Base-by-base conservation (phyloP, 2,113 vertebrate genomes). In the Melierax canorus region DNA sequence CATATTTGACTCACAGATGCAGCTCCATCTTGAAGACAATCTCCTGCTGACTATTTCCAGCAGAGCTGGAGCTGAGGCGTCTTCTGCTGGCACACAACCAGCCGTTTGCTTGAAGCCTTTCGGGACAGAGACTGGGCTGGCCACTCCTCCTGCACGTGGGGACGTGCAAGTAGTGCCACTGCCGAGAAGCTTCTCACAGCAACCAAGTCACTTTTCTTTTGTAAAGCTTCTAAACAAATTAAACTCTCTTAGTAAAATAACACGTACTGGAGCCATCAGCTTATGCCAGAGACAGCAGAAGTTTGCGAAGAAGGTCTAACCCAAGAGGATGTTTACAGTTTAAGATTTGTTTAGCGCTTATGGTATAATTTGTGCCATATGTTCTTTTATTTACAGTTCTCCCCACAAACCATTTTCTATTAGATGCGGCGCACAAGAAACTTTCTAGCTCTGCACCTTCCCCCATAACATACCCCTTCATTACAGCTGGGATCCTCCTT, bases 251-350 rank as follows among this genome's bases (percentile, higher is more conserved):
- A 93, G 63, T 95, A 92, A 96, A 97, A 92, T 80, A 90, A 83
- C 43, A 59, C 78, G 88, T 83, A 77, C 77, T 85, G 77, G 73
- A 97, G 83, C 80, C 85, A 79, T 74, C 55, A 72, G 81, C 62
- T 87, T 82, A 83, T 86, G 60, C 78, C 86, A 94, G 67, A 41
- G n/a, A 69, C 85, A 97, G 95, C 95, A 96, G 79, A 97, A 96
- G 77, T 89, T 91, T 90, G 34, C 92, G 95, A 88, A 89, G 92
- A 92, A 96, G 67, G 58, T 83, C 85, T 91, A 90, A 93, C 81
- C 88, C 95, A 94, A 97, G 92, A 93, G 78, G 67, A 96, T 96
- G 97, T 98, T 98, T 97, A 91, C 66, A 93, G 91, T 97, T 94
- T 74, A 92, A 90, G 88, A 94, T 95, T 93, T 97, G 74, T 97